Evolutionary conservation across 1,140 invertebrate genomes (phyloP), one percentile per base, ranked within the genome.

Genomic region (Lepidurus couesii): DNA sequence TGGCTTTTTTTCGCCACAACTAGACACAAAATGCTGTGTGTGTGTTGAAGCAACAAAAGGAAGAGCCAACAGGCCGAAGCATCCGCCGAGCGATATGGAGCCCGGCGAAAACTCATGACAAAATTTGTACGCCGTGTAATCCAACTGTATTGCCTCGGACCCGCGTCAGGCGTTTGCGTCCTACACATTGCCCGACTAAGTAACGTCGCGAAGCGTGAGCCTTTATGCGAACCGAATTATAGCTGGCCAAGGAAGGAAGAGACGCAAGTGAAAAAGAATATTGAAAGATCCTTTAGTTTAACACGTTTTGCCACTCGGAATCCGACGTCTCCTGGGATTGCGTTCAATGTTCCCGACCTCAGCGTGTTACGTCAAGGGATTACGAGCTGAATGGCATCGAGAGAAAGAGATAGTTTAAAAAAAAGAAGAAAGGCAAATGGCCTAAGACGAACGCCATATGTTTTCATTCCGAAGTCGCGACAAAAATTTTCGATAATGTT

Each of bases 1-100:
- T 65, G n/a, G 53, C 53, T 65, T 65, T 65, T 65, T 65, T 65
- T 65, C n/a, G 53, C 53, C n/a, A 65, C n/a, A 65, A 65, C n/a
- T 65, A 65, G 53, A 65, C 53, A 65, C 53, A n/a, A 13, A n/a
- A 65, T 65, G 53, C 10, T 7, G 53, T 65, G 21, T 21, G n/a
- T 65, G 21, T 65, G 53, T 9, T 10, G 21, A 65, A 7, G 53
- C 53, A 13, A 65, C 16, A 7, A 21, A 21, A 65, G 21, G 53
- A 65, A 65, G 53, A 65, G 53, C 53, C 16, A 65, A 65, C 53
- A 65, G 21, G 53, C 53, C 53, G 8, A 65, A 16, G 34, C 34
- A 34, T 34, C 34, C 34, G 34, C 34, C 34, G 16, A 65, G 8
- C 53, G 53, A 16, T 21, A n/a, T 65, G 53, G 16, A 13, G 16